A percentile compares a stretch with the other conserved stretches of the same genome.
phyloP scores from a whole-genome alignment of 2,113 vertebrate species.

The Centropristis striata region DNA sequence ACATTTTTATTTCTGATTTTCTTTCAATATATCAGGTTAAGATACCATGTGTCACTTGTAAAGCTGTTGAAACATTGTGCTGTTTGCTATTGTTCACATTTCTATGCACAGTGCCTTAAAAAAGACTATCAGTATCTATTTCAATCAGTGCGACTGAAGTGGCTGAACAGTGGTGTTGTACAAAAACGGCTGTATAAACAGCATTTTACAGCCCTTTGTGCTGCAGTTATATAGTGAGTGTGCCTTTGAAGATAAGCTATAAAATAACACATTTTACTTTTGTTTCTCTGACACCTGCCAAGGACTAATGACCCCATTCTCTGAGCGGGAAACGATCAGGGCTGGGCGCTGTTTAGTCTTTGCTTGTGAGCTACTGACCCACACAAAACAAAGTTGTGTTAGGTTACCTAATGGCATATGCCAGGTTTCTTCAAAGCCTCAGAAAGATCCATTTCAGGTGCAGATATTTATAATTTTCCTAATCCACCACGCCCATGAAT shows the following conservation, averaged over 20 bases:
- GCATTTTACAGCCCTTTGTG: conserved; percentile 50
- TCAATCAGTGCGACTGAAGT: conserved; percentile 48
- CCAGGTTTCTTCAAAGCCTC: conserved; percentile 17
- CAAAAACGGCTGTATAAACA: conserved; percentile 45
- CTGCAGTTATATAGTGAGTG: conserved; percentile 48
- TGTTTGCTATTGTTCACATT: conserved; percentile 51
- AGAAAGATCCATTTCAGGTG: conserved; percentile 18
- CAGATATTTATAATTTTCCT: conserved; percentile 33
- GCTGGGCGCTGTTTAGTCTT: conserved; percentile 23
- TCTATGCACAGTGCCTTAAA: conserved; percentile 38
- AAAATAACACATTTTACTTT: conserved; percentile 57
- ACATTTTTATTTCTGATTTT: background rate
- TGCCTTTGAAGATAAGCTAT: conserved; percentile 77
- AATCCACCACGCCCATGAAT: conserved; percentile 18
- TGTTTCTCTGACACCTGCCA: conserved; percentile 61
- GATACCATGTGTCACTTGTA: conserved; percentile 34
- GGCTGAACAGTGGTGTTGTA: conserved; percentile 31
- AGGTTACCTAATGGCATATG: conserved; percentile 1
- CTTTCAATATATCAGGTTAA: background rate
- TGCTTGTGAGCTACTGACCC: conserved; percentile 41
- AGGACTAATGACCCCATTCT: conserved; percentile 68
- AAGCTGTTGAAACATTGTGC: conserved; percentile 50
- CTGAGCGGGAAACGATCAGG: conserved; percentile 50
- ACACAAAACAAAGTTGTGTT: conserved; percentile 45
- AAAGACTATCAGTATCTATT: conserved; percentile 31